Evolutionary conservation across 2,113 vertebrate genomes (phyloP).

Genomic region (Grammomys surdaster): DNA sequence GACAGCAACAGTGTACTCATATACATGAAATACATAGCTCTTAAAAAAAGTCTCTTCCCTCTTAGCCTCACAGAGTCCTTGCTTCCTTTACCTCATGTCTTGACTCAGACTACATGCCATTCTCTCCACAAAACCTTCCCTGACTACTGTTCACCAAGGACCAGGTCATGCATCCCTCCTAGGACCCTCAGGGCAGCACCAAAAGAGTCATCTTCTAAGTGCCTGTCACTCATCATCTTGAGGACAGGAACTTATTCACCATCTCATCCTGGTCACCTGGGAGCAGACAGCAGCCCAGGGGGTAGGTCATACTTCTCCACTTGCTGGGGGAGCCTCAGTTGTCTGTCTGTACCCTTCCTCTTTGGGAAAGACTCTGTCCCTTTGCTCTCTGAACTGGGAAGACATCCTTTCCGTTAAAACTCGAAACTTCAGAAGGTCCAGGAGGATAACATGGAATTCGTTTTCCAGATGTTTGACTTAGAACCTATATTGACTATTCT

Average conservation of each 20-base stretch:
- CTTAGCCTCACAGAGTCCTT: background rate
- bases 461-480: background rate
- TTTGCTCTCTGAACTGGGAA: background rate
- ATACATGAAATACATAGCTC: no score
- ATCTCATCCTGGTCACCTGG: background rate
- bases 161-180: background rate
- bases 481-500: background rate
- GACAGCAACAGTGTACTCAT: no score
- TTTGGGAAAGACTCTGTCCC: background rate
- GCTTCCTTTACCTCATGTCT: background rate
- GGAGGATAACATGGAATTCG: background rate
- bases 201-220: background rate
- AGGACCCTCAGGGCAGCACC: background rate
- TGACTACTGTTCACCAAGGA: background rate
- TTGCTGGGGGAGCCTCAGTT: background rate
- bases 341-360: background rate
- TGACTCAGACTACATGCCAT: background rate
- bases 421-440: background rate
- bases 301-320: background rate
- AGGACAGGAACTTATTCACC: background rate
- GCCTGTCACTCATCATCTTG: background rate
- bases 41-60: background rate
- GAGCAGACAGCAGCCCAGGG: background rate
- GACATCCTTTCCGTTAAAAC: background rate
- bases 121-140: conserved; percentile 21